phyloP scores from a whole-genome alignment of 2,797 vertebrate genomes.

The Galagoides demidoff region DNA sequence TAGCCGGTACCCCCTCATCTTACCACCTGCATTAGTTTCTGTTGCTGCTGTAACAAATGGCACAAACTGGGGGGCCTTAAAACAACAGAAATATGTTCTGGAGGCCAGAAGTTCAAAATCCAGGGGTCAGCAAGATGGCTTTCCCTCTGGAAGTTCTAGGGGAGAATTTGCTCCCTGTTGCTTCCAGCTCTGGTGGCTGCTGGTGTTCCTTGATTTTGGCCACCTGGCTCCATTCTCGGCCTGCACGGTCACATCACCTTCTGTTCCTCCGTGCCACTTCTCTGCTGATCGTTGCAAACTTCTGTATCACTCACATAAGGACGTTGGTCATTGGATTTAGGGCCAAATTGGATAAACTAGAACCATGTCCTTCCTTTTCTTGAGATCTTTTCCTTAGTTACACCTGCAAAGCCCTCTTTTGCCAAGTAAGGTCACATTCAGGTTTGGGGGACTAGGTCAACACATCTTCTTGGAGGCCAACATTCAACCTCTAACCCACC shows the following conservation, averaged over 20 bases:
- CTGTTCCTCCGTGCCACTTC: neutral
- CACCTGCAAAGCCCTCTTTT: neutral
- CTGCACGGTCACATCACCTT: rapidly evolving
- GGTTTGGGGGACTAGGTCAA: neutral
- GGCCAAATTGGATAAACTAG: neutral
- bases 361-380: neutral
- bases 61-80: neutral
- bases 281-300: neutral
- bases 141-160: neutral
- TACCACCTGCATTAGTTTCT: neutral
- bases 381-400: neutral
- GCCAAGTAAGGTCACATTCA: neutral
- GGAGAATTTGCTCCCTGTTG: neutral
- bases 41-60: neutral
- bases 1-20: neutral
- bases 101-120: neutral
- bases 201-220: neutral
- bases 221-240: neutral
- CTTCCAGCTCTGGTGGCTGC: neutral
- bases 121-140: neutral
- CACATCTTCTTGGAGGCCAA: neutral
- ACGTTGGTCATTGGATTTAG: neutral
- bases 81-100: neutral
- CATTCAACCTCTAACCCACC: neutral
- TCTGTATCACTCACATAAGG: neutral